Evolutionary conservation across 2,888 invertebrate genomes (phyloP).

Genomic region (Creontiades dilutus): DNA sequence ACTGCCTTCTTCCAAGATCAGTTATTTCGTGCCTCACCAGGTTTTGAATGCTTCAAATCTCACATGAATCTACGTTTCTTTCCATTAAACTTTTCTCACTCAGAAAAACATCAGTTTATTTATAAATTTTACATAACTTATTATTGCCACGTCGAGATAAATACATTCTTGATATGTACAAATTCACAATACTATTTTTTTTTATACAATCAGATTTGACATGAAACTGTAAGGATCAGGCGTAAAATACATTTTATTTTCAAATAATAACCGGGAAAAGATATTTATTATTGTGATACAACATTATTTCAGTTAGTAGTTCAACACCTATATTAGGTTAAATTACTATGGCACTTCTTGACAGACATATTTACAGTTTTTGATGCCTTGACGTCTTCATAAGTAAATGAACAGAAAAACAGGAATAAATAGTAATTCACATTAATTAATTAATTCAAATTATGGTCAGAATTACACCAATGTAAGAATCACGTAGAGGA

Average conservation of each 20-base stretch:
- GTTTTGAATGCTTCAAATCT: too few species aligned
- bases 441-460: too few species aligned
- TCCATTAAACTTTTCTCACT: slow-evolving; percentile 19
- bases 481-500: too few species aligned
- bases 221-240: background rate
- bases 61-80: background rate
- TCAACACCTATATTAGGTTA: background rate
- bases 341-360: background rate
- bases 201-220: slow-evolving; percentile 35
- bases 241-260: background rate
- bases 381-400: too few species aligned
- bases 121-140: slow-evolving; percentile 57
- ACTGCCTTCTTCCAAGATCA: too few species aligned
- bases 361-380: background rate
- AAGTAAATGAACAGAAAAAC: too few species aligned
- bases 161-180: slow-evolving; percentile 68
- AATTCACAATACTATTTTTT: slow-evolving; percentile 37
- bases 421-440: too few species aligned
- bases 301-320: background rate
- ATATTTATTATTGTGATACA: background rate
- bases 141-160: slow-evolving; percentile 68
- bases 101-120: slow-evolving; percentile 31
- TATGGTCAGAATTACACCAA: too few species aligned
- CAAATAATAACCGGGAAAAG: background rate
- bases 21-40: too few species aligned